Evolutionary conservation across 2,113 vertebrate species (phyloP).

Genomic region (Sisor rabdophorus): DNA sequence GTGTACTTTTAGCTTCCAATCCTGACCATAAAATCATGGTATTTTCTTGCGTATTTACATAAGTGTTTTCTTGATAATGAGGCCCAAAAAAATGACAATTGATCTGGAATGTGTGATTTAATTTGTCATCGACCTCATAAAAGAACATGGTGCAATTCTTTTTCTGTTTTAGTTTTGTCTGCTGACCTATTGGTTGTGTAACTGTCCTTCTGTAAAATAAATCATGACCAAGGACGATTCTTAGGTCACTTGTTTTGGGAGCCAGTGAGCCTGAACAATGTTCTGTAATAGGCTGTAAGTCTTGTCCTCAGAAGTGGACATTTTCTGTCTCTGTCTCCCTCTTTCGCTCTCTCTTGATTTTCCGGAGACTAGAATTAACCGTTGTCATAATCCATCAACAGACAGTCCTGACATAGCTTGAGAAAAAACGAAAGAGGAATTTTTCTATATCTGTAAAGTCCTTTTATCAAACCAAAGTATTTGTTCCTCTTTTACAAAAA

Average conservation of each 20-base stretch:
- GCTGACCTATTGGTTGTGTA: not conserved
- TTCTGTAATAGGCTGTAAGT: constrained; percentile 16
- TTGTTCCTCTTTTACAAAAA: constrained; percentile 35
- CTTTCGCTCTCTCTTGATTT: not conserved
- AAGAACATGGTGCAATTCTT: not conserved
- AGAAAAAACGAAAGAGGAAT: not conserved
- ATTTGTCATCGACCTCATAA: not conserved
- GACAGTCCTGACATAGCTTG: not conserved
- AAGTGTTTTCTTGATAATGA: not conserved
- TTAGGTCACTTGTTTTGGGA: not conserved
- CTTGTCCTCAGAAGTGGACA: constrained; percentile 14
- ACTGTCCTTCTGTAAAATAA: constrained; percentile 19
- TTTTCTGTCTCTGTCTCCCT: not conserved
- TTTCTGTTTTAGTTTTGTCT: not conserved
- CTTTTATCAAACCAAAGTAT: constrained; percentile 14
- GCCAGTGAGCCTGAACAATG: constrained; percentile 18
- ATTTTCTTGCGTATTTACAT: not conserved
- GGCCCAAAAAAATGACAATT: not conserved
- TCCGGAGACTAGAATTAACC: no score
- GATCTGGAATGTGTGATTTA: not conserved
- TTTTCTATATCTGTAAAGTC: not conserved
- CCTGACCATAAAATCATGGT: not conserved
- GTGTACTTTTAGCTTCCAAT: no score
- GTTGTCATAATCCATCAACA: not conserved
- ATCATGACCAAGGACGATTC: not conserved